Conservation (phyloP, 2,797 vertebrate genomes). For the Mionectes olivaceus region DNA sequence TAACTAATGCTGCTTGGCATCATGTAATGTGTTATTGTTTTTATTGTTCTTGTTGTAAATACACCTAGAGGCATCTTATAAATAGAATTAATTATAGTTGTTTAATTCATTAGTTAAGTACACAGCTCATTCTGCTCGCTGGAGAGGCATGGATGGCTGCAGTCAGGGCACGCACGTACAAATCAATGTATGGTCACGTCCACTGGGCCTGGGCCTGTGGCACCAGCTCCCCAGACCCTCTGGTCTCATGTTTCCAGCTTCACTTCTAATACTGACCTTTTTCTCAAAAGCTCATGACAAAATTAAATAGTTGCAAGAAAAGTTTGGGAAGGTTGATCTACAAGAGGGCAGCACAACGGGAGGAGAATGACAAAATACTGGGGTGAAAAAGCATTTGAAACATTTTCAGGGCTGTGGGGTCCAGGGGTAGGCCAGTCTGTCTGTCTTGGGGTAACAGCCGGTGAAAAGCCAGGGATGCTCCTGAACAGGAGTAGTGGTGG, state of each 20-base stretch:
- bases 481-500: background rate
- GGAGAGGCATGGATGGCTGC: background rate
- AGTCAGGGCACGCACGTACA: background rate
- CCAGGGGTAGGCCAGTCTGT: background rate
- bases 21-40: conserved; percentile 47
- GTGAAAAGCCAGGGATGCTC: background rate
- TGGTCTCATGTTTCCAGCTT: background rate
- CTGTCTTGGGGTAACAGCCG: background rate
- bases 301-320: background rate
- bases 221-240: background rate
- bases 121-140: background rate
- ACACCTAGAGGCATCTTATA: conserved; percentile 69
- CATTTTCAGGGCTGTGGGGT: background rate
- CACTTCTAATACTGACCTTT: background rate
- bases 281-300: background rate
- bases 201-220: background rate
- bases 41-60: conserved; percentile 68
- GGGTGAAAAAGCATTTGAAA: background rate
- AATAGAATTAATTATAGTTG: conserved; percentile 68
- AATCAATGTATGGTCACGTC: background rate
- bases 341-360: background rate
- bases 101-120: conserved; percentile 64
- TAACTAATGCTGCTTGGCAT: conserved; percentile 48
- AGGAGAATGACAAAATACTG: background rate
- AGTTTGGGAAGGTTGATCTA: background rate